These are phyloP conservation scores for Mechanitis mazaeus DNA, from an alignment of 2,888 invertebrate genomes.

Conservation along the genomic window DNA sequence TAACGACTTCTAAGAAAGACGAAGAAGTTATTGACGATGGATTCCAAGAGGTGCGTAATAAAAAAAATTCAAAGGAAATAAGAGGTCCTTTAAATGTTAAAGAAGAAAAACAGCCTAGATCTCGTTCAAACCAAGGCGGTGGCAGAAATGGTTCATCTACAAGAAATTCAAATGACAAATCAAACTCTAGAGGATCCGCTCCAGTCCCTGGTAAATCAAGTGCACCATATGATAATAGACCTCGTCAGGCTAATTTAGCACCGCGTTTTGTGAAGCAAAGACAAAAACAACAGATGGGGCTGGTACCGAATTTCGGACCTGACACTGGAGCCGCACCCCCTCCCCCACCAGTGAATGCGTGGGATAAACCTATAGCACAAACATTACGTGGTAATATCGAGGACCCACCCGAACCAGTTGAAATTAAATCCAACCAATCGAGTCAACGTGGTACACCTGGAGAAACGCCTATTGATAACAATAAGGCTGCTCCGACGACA, in stretches of 20 bases:
- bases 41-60: constrained; percentile 90
- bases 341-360: constrained; percentile 86
- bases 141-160: constrained; percentile 65
- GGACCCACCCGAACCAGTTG: constrained; percentile 48
- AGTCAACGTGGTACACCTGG: constrained; percentile 69
- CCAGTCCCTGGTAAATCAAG: constrained; percentile 54
- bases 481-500: constrained; percentile 48
- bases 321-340: constrained; percentile 78
- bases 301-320: constrained; percentile 61
- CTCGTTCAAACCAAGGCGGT: constrained; percentile 66
- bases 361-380: constrained; percentile 89
- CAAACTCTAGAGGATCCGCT: constrained; percentile 53
- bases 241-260: constrained; percentile 80
- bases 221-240: constrained; percentile 59
- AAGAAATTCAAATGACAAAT: constrained; percentile 61
- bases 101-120: constrained; percentile 67
- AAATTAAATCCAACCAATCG: constrained; percentile 60
- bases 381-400: constrained; percentile 78
- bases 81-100: constrained; percentile 48
- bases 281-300: constrained; percentile 72
- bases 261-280: constrained; percentile 88
- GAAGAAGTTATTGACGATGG: constrained; percentile 80
- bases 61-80: constrained; percentile 82
- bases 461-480: constrained; percentile 52
- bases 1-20: constrained; percentile 56